Evolutionary conservation across 2,797 vertebrate species (phyloP), one percentile per base, ranked within the genome.

Genomic region (Syndactyla subalaris): DNA sequence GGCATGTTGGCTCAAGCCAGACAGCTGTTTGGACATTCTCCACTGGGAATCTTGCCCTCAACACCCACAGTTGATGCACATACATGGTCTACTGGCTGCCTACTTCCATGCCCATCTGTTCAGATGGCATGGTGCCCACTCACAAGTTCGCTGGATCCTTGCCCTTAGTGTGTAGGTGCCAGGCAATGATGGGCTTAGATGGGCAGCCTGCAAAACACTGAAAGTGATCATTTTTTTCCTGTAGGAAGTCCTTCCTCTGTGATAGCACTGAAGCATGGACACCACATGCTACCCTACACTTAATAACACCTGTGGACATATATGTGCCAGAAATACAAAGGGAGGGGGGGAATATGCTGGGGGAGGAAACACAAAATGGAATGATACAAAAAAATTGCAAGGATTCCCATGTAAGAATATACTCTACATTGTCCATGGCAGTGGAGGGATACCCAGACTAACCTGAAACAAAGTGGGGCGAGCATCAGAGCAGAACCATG

Each of bases 81-180:
- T 98, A 98, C 98, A 98, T 98, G 98, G 98, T 98, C 98, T 98
- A 98, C 98, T 98, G 98, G 98, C 98, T 98, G 98, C 97, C 97
- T 98, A 98, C 98, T 98, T 98, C 97, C 96, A 97, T 98, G 97
- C 98, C 98, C 98, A 98, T 98, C 98, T 98, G 98, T 98, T 98
- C 97, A 97, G 79, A 98, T 98, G 98, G 98, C 98, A 98, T 95
- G 78, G 74, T 98, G 98, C 98, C 98, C 97, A 97, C 97, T 98
- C 97, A 97, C 98, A 98, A 98, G 98, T 98, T 98, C 97, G 98
- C 98, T 98, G 98, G 98, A 98, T 98, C 97, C 97, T 97, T 98
- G 98, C 98, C 98, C 98, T 98, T 97, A 98, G 97, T 98, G 96
- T 98, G 98, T 97, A 98, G 97, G 96, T 98, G 98, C 98, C 98